Conservation (phyloP, 92 coral and sea anemone species). For the Ricordea florida region DNA sequence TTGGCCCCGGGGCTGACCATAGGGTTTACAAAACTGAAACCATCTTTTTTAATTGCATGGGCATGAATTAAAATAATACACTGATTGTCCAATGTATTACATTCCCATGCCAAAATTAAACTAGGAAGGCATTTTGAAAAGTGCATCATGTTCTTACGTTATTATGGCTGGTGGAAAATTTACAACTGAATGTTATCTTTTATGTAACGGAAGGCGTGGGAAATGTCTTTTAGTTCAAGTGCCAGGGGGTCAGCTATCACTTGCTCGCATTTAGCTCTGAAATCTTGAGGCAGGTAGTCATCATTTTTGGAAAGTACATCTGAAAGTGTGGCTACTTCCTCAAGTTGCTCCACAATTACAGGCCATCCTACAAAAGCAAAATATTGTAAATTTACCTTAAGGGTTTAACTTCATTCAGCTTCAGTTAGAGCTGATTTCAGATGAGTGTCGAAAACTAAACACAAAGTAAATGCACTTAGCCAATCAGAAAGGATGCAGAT, state of each 20-base stretch:
- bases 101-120: no score
- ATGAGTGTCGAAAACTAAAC: no score
- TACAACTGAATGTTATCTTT: constrained; percentile 47
- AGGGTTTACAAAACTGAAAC: no score
- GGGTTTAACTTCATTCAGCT: neutral
- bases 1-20: no score
- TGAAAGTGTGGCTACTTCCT: constrained; percentile 53
- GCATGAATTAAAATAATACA: no score
- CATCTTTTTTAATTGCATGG: no score
- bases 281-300: constrained; percentile 38
- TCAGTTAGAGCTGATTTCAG: neutral
- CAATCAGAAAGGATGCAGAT: no score
- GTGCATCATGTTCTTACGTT: no score
- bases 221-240: constrained; percentile 35
- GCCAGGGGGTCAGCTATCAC: constrained; percentile 37
- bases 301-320: constrained; percentile 29
- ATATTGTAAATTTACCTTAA: neutral
- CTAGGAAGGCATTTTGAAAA: no score
- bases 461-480: no score
- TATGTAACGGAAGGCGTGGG: constrained; percentile 56
- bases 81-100: no score
- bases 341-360: constrained; percentile 43
- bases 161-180: constrained; percentile 8
- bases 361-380: constrained; percentile 32
- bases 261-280: constrained; percentile 51